Conservation (phyloP, 1,140 invertebrate genomes). For the Drosophila leontia region DNA sequence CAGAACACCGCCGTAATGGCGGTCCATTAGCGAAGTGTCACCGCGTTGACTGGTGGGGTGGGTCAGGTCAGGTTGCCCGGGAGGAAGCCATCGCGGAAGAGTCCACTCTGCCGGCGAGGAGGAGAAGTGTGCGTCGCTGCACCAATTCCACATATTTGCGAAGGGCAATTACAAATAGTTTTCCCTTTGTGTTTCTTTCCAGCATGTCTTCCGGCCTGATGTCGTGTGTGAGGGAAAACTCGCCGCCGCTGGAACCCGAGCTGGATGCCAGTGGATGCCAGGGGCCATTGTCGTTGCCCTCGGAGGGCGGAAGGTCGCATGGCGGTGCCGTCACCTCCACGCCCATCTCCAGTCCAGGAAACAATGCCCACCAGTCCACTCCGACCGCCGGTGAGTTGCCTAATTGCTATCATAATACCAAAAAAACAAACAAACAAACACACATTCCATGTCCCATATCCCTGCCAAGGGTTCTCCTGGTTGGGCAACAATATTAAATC, state of each 20-base stretch:
- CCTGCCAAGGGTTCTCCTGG: constrained; percentile 7
- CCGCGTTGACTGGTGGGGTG: constrained; percentile 22
- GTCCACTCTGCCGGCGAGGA: neutral
- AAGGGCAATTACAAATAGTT: constrained; percentile 40
- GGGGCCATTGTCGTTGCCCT: constrained; percentile 74
- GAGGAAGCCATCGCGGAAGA: constrained; percentile 3
- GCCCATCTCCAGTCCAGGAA: constrained; percentile 60
- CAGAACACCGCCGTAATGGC: constrained; percentile 27
- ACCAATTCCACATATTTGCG: constrained; percentile 21
- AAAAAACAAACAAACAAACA: constrained; percentile 1
- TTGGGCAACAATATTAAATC: constrained; percentile 21
- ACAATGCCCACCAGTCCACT: constrained; percentile 43
- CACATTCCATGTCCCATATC: neutral
- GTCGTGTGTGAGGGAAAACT: constrained; percentile 86
- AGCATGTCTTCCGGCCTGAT: constrained; percentile 85
- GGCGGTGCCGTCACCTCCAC: constrained; percentile 63
- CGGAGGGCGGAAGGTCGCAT: constrained; percentile 57
- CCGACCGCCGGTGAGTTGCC: constrained; percentile 58
- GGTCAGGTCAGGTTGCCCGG: constrained; percentile 2
- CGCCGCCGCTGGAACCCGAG: constrained; percentile 84
- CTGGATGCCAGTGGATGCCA: constrained; percentile 56
- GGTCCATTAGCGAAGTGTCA: constrained; percentile 50
- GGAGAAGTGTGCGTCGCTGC: neutral
- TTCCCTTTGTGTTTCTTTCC: constrained; percentile 37
- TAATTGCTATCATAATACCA: constrained; percentile 22